Evolutionary conservation across 2,797 vertebrate genomes (phyloP).

Genomic region (Adelosebastes latens): DNA sequence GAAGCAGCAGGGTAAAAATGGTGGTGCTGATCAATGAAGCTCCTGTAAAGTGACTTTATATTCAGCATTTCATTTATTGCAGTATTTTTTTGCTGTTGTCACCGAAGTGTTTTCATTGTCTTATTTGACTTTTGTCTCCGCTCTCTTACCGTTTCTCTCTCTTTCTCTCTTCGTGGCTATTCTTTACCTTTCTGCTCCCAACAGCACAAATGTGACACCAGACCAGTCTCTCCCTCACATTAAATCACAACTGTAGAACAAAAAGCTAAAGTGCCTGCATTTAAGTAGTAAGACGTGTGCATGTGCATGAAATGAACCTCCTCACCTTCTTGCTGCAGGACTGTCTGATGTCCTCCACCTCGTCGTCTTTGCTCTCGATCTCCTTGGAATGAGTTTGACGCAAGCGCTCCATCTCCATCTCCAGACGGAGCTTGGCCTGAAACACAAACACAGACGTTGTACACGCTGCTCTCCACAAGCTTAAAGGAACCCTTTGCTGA

Average conservation of each 20-base stretch:
- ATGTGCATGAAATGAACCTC: neutral
- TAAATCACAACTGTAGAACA: neutral
- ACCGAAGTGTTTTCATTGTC: neutral
- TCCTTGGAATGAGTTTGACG: constrained; percentile 96
- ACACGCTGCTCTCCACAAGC: neutral
- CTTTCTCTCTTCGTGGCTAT: neutral
- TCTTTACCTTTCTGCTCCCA: neutral
- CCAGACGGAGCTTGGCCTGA: constrained; percentile 93
- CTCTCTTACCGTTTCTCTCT: neutral
- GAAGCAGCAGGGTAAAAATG: neutral
- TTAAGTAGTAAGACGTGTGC: neutral
- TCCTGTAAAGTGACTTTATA: neutral
- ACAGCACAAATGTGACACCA: neutral
- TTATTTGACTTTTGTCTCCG: neutral
- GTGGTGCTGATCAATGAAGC: neutral
- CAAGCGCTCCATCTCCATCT: constrained; percentile 98
- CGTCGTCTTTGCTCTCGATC: constrained; percentile 94
- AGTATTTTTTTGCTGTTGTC: neutral
- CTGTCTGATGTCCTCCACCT: constrained; percentile 96
- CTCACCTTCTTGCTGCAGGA: constrained; percentile 95
- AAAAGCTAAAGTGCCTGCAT: neutral
- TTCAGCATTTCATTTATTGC: neutral
- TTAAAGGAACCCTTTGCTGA: neutral
- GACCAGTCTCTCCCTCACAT: neutral
- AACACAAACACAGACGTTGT: neutral